These are phyloP conservation scores for Manis pentadactyla DNA, from an alignment of 2,797 vertebrate genomes.

Conservation along the genomic window DNA sequence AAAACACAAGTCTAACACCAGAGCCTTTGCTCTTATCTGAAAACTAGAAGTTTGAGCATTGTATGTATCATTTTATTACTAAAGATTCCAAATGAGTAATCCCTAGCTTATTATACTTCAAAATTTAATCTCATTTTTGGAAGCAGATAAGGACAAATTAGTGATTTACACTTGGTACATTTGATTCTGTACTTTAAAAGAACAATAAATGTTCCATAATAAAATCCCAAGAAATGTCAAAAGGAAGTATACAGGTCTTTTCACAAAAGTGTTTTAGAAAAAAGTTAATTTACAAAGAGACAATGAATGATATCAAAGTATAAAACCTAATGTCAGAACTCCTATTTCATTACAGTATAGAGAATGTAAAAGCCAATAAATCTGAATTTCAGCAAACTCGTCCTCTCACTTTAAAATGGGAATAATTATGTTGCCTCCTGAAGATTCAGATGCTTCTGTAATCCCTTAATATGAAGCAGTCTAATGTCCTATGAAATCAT, in stretches of 20 bases:
- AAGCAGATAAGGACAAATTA: background rate
- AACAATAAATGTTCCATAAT: background rate
- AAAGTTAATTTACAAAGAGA: background rate
- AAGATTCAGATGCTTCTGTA: background rate
- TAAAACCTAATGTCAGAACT: background rate
- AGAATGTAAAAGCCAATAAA: background rate
- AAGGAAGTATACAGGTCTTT: background rate
- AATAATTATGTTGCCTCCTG: background rate
- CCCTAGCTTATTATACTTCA: background rate
- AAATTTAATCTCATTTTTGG: constrained; percentile 1
- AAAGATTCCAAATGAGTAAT: background rate
- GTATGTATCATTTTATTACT: background rate
- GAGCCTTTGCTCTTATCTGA: background rate
- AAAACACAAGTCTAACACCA: background rate
- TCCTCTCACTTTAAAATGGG: background rate
- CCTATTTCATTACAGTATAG: background rate
- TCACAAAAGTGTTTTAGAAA: background rate
- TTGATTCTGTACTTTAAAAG: background rate
- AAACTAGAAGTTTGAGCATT: background rate
- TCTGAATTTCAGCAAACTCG: background rate
- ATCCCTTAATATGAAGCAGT: background rate
- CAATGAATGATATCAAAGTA: background rate
- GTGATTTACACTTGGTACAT: background rate
- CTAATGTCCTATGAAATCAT: background rate
- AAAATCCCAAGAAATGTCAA: background rate